These are phyloP conservation scores for Climacteris rufus DNA, from an alignment of 2,113 vertebrate species.

Conservation along the genomic window DNA sequence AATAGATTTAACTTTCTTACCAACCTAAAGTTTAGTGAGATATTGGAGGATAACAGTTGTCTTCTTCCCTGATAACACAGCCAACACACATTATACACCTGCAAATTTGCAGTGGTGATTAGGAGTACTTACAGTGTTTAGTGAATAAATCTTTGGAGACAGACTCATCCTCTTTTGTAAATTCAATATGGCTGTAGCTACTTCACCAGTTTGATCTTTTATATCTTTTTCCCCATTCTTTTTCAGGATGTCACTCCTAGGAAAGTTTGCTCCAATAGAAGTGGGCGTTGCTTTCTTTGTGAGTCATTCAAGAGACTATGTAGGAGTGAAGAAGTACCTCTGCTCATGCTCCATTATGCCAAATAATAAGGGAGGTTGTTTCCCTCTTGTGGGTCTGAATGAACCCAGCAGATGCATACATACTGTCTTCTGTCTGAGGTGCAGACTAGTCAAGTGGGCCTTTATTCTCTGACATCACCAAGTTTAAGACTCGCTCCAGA, in stretches of 20 bases:
- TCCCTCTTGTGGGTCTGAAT: neutral
- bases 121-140: neutral
- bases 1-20: neutral
- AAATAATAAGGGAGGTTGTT: neutral
- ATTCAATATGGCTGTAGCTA: neutral
- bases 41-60: neutral
- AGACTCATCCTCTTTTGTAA: neutral
- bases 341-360: neutral
- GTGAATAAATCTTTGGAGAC: neutral
- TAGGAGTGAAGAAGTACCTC: neutral
- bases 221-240: neutral
- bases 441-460: neutral
- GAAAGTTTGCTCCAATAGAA: neutral
- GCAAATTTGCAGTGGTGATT: neutral
- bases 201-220: neutral
- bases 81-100: neutral
- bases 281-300: neutral
- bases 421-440: neutral
- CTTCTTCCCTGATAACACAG: neutral
- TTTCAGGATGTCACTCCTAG: neutral
- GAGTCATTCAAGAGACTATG: neutral
- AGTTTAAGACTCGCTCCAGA: neutral
- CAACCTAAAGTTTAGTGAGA: neutral
- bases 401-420: rapidly evolving
- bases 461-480: neutral